Base-by-base conservation (phyloP, 2,113 vertebrate species). In the Pteruthius melanotis region DNA sequence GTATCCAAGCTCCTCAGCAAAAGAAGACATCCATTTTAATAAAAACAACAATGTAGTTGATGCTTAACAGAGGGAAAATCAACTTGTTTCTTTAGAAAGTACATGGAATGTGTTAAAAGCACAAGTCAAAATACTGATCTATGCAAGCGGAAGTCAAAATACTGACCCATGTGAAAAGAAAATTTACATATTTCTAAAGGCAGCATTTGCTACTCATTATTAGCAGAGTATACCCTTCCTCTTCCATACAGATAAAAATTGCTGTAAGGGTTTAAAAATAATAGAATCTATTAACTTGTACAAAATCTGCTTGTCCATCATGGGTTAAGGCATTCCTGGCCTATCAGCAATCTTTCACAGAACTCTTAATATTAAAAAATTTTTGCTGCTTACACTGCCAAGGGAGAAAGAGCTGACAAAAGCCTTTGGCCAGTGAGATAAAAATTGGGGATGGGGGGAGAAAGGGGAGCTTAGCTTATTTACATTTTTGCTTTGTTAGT, bases 401-500 rank as follows among this genome's bases (percentile, higher is more conserved):
- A 66, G 87, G 90, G 96, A 83, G 93, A 97, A 97, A 98, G 76
- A 93, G 97, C 97, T 98, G 97, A 98, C 94, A 92, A 95, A 96
- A 95, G 96, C 92, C 93, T 97, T 95, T 92, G 94, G 93, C 84
- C 95, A 95, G 79, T 79, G 94, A 98, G 96, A 95, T 85, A 76
- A 91, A 95, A 97, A 96, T 13, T 90, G 64, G 85, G 60, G 71
- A 47, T 47, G 84, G 91, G 72, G 88, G 65, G 42, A 71, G 87
- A 89, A 96, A 87, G 92, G 83, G 68, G 69, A 90, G 69, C 82
- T 95, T 9, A 37, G 88, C 96, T 97, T 97, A 97, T 98, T 97
- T 97, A 97, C 96, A 98, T 98, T 98, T 98, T 97, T 98, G 97
- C 97, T 98, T 98, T 98, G 98, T 97, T 98, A 97, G 97, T 97